Base-by-base conservation (phyloP, 2,113 vertebrate genomes). In the Tyto alba region DNA sequence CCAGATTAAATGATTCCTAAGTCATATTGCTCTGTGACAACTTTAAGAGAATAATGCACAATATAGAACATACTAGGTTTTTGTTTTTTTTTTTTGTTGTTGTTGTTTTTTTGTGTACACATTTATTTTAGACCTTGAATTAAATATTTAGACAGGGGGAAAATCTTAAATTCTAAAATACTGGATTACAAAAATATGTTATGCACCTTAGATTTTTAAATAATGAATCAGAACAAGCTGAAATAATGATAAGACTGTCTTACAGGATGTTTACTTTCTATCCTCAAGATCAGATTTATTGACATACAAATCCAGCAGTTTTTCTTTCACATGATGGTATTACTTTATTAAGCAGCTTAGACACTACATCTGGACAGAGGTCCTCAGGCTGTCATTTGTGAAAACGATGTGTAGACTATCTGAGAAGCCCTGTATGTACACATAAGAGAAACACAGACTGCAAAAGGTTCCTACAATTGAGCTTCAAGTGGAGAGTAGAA, bases 1-100 rank as follows among this genome's bases (percentile, higher is more conserved):
- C 12, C 36, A 53, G 36, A 67, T 9, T 45, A 93, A 85, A 78
- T 63, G 0, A 80, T 52, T 85, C 14, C 13, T 7, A 71, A n/a
- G 13, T 45, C 25, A 38, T 43, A 50, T 14, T 75, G 6, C 41
- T 75, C 29, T 25, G 10, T 34, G 55, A 85, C 56, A 67, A 14
- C 3, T 22, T 59, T 23, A 72, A 41, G 38, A 78, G 88, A 82
- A 75, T 48, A 68, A 66, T 48, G 6, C 3, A 71, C 5, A 43
- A 23, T 53, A 48, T 34, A 78, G 5, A 4, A 68, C 6, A 80
- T 32, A n/a, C 5, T 34, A 57, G 1, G 10, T 6, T 11, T 5
- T 11, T 47, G 11, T 47, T 19, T 25, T 1, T 6, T 12, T 15
- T 10, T 6, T 11, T 43, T 2, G 3, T 3, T 16, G 21, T 6